phyloP scores from a whole-genome alignment of 2,888 invertebrate species.

The Drosophila merina region DNA sequence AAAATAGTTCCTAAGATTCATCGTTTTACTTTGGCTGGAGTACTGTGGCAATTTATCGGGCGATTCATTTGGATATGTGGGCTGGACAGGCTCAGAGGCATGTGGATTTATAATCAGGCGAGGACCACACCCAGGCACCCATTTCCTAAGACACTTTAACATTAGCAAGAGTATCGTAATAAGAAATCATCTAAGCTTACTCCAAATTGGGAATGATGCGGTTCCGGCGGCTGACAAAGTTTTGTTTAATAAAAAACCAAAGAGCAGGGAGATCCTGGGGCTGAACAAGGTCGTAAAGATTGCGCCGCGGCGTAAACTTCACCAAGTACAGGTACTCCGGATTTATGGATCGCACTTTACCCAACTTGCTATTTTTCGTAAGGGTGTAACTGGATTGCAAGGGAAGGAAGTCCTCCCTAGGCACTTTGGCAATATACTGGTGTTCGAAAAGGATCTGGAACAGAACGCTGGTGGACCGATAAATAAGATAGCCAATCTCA shows the following conservation, averaged over 20 bases:
- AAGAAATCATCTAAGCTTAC: constrained; percentile 84
- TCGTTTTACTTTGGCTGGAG: constrained; percentile 71
- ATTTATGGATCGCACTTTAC: constrained; percentile 83
- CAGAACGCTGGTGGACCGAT: constrained; percentile 86
- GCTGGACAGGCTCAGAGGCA: constrained; percentile 22
- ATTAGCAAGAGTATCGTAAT: no score
- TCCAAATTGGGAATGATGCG: constrained; percentile 90
- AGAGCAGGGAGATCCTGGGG: constrained; percentile 86
- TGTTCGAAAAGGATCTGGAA: constrained; percentile 89
- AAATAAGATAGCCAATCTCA: constrained; percentile 85
- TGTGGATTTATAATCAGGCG: constrained; percentile 85
- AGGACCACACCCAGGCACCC: constrained; percentile 90
- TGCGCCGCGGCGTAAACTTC: constrained; percentile 87
- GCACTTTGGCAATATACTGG: constrained; percentile 86
- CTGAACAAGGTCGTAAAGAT: constrained; percentile 85
- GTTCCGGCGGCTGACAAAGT: constrained; percentile 86
- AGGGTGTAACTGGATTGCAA: constrained; percentile 84
- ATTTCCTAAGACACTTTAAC: constrained; percentile 84
- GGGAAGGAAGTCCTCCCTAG: constrained; percentile 88
- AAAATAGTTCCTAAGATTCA: constrained; percentile 75
- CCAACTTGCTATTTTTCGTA: constrained; percentile 72
- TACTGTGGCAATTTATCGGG: constrained; percentile 69
- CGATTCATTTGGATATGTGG: constrained; percentile 61
- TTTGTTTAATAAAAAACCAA: constrained; percentile 89
- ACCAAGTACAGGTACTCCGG: constrained; percentile 87